phyloP scores from a whole-genome alignment of 1,140 invertebrate species.

The Drosophila lacertosa region DNA sequence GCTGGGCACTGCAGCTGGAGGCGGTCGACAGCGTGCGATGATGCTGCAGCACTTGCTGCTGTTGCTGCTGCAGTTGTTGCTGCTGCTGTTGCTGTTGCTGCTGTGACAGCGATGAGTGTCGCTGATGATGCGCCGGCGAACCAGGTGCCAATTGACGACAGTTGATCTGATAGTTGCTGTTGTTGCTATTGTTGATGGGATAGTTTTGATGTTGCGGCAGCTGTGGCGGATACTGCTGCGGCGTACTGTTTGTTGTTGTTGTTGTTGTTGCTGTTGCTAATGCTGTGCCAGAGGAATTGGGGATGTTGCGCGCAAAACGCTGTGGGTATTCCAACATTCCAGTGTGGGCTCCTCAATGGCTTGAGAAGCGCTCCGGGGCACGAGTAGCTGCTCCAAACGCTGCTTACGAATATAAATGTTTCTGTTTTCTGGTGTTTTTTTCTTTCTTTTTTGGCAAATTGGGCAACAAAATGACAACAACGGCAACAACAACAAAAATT shows the following conservation, averaged over 20 bases:
- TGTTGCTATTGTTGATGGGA: conserved; percentile 45
- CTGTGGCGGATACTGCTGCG: conserved; percentile 67
- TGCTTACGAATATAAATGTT: conserved; percentile 26
- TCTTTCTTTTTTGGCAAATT: conserved; percentile 9
- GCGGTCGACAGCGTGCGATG: conserved; percentile 82
- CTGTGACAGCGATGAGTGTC: conserved; percentile 69
- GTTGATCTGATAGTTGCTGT: conserved; percentile 53
- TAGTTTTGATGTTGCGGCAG: conserved; percentile 75
- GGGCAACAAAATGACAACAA: conserved; percentile 9
- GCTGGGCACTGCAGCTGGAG: conserved; percentile 82
- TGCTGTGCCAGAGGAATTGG: conserved; percentile 77
- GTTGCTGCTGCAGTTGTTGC: conserved; percentile 55
- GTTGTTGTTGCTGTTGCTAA: too few relatives aligned
- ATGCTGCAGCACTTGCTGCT: conserved; percentile 64
- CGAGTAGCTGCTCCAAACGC: conserved; percentile 20
- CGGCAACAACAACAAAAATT: conserved; percentile 20
- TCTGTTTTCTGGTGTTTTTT: conserved; percentile 6
- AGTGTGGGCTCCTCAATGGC: conserved; percentile 65
- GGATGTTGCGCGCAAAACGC: conserved; percentile 83
- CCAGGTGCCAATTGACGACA: conserved; percentile 55
- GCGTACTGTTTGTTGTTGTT: conserved; percentile 54
- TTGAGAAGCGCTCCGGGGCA: conserved; percentile 35
- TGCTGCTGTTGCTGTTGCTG: conserved; percentile 62
- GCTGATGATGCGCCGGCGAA: conserved; percentile 75
- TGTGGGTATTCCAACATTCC: conserved; percentile 84